phyloP scores from a whole-genome alignment of 1,140 invertebrate genomes.

The Drosophila persimilis region DNA sequence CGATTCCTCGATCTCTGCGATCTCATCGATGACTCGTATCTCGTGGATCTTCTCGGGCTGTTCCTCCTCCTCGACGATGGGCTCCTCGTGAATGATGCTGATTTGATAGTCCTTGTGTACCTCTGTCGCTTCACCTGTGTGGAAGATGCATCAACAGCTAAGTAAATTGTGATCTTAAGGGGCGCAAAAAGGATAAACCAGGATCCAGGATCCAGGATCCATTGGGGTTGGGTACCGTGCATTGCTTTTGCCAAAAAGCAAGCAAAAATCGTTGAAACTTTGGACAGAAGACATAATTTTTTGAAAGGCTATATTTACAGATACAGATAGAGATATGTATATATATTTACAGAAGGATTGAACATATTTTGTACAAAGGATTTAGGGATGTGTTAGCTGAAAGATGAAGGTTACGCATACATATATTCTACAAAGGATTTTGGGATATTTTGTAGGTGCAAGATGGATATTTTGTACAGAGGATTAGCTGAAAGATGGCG shows the following conservation, averaged over 20 bases:
- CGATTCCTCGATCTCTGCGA: conserved; percentile 55
- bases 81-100: conserved; percentile 74
- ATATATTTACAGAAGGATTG: no score
- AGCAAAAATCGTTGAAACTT: conserved; percentile 48
- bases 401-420: conserved; percentile 18
- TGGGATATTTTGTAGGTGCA: not conserved
- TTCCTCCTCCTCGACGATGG: conserved; percentile 51
- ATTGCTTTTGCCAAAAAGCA: conserved; percentile 65
- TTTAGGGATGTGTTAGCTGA: not conserved
- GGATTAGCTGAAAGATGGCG: not conserved
- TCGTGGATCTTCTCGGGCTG: conserved; percentile 61
- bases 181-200: conserved; percentile 5
- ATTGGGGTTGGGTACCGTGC: conserved; percentile 38
- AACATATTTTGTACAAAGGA: conserved; percentile 19
- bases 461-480: not conserved
- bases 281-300: conserved; percentile 50
- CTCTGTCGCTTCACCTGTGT: conserved; percentile 70
- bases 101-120: conserved; percentile 73
- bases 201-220: not conserved
- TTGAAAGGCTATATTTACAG: conserved; percentile 57
- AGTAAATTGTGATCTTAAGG: conserved; percentile 21
- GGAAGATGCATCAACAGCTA: conserved; percentile 47
- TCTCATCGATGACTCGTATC: conserved; percentile 71
- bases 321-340: conserved; percentile 11
- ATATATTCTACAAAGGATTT: conserved; percentile 10